Conservation (phyloP, 2,797 vertebrate genomes). For the Echeneis naucrates region DNA sequence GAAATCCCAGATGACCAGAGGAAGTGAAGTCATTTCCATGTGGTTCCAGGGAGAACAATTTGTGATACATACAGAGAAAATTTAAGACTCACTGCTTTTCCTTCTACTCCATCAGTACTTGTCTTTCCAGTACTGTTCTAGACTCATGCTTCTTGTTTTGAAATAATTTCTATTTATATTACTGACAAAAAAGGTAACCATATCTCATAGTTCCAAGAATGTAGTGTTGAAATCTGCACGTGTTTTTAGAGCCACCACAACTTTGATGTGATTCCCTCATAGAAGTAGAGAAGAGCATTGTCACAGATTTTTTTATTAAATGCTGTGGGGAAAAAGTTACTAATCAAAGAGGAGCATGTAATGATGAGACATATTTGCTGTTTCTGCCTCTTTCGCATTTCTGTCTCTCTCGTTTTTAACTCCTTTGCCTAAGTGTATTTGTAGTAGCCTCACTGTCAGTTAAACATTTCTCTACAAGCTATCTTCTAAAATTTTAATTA, state of each 20-base stretch:
- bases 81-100: constrained; percentile 23
- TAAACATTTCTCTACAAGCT: not conserved
- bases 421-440: not conserved
- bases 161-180: constrained; percentile 6
- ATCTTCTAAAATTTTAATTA: not conserved
- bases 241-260: constrained; percentile 10
- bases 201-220: not conserved
- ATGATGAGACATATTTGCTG: constrained; percentile 43
- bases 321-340: constrained; percentile 19
- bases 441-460: not conserved
- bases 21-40: constrained; percentile 86
- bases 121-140: constrained; percentile 13
- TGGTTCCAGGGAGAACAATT: constrained; percentile 60
- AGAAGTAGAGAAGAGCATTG: constrained; percentile 27
- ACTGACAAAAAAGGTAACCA: not conserved
- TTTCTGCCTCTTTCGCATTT: constrained; percentile 25
- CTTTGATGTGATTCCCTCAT: constrained; percentile 49
- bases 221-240: not conserved
- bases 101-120: not conserved
- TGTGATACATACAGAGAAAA: constrained; percentile 21
- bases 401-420: not conserved
- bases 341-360: constrained; percentile 11
- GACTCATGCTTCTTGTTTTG: not conserved
- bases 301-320: constrained; percentile 4
- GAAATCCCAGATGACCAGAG: constrained; percentile 80